phyloP scores from a whole-genome alignment of 2,888 invertebrate genomes.

The Lithophane semibrunnea region DNA sequence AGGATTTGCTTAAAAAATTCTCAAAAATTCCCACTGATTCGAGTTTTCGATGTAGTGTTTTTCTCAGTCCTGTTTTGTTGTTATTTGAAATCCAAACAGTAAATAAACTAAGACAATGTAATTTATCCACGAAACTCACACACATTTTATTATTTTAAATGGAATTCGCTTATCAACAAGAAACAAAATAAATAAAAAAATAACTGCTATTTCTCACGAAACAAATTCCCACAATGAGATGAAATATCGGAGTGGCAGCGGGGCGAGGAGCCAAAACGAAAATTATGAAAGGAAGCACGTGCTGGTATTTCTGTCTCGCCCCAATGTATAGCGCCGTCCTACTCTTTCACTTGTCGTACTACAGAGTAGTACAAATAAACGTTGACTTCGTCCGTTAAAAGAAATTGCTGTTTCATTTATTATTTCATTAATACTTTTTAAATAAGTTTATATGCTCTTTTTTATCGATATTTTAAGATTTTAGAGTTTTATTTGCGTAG shows the following conservation, averaged over 20 bases:
- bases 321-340: conserved; percentile 71
- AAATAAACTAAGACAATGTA: conserved; percentile 41
- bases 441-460: background rate
- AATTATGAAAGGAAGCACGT: conserved; percentile 88
- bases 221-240: conserved; percentile 85
- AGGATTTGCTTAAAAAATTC: too few species aligned
- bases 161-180: conserved; percentile 19
- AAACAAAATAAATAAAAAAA: conserved; percentile 45
- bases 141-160: conserved; percentile 14
- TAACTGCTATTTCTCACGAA: conserved; percentile 77
- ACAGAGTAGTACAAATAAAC: conserved; percentile 59
- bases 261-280: conserved; percentile 84
- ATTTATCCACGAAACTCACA: background rate
- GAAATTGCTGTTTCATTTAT: background rate
- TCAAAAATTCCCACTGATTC: background rate
- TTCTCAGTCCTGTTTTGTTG: background rate
- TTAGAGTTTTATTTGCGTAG: background rate
- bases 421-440: background rate
- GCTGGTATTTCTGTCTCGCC: conserved; percentile 79
- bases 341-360: conserved; percentile 52
- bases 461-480: background rate
- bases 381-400: background rate
- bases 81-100: background rate
- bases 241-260: conserved; percentile 85
- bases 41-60: background rate